phyloP scores from a whole-genome alignment of 2,888 invertebrate species.

The Drosophila mettleri region DNA sequence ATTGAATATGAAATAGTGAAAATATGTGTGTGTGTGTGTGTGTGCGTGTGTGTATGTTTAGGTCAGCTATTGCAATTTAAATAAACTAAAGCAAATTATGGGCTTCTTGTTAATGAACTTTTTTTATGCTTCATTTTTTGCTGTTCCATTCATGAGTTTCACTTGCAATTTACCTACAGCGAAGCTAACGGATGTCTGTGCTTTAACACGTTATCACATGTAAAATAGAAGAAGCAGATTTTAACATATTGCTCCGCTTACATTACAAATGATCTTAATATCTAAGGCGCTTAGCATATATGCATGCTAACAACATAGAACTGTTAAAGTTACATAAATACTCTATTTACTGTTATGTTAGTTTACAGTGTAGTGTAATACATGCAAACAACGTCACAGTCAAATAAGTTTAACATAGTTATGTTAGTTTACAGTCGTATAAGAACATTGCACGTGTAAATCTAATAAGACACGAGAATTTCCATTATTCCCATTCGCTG shows the following conservation, averaged over 20 bases:
- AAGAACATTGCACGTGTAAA: neutral
- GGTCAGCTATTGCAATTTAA: conserved; percentile 37
- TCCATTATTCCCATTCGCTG: neutral
- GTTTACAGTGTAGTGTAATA: too few relatives aligned
- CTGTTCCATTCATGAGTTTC: conserved; percentile 36
- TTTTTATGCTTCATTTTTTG: conserved; percentile 15
- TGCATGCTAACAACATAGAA: neutral
- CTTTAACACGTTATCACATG: too few relatives aligned
- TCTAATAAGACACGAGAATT: neutral
- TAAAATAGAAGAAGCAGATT: too few relatives aligned
- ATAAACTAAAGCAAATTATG: conserved; percentile 43
- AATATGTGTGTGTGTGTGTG: conserved; percentile 17
- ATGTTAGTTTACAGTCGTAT: neutral
- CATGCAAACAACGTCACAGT: too few relatives aligned
- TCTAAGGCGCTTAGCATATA: neutral
- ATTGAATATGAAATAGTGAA: conserved; percentile 55
- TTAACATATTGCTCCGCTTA: conserved; percentile 5
- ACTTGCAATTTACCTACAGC: conserved; percentile 17
- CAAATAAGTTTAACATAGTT: too few relatives aligned
- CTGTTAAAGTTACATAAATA: neutral
- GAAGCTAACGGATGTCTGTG: conserved; percentile 11
- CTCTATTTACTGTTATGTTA: neutral
- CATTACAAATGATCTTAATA: neutral
- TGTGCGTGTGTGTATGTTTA: conserved; percentile 22
- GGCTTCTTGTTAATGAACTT: conserved; percentile 45